Evolutionary conservation across 2,797 vertebrate species (phyloP).

Genomic region (Delichon dasypus): DNA sequence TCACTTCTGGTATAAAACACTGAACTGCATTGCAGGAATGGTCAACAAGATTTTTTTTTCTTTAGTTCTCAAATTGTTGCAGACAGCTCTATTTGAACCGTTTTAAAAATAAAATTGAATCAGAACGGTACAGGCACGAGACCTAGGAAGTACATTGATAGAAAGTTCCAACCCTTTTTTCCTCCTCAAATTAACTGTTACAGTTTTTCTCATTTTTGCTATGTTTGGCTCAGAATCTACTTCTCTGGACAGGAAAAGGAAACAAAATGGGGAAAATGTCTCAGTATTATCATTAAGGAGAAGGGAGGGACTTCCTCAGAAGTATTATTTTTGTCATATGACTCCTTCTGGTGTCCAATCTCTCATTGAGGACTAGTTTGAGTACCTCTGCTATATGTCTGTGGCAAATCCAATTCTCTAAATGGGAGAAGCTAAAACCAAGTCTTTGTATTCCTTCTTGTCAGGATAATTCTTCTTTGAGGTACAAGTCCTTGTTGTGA

Average conservation of each 20-base stretch:
- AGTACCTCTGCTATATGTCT: neutral
- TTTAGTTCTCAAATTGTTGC: neutral
- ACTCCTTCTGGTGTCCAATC: neutral
- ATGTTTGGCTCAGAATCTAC: neutral
- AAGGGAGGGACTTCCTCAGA: neutral
- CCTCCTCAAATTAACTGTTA: neutral
- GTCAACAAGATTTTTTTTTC: neutral
- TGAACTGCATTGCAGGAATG: neutral
- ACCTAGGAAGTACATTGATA: neutral
- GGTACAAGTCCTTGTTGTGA: neutral
- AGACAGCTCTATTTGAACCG: neutral
- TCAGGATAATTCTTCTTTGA: neutral
- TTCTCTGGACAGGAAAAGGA: neutral
- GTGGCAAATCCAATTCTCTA: neutral
- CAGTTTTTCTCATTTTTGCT: neutral
- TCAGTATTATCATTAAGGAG: neutral
- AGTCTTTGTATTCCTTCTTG: neutral
- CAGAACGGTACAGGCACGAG: neutral
- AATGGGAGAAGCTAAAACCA: neutral
- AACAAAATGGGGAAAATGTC: neutral
- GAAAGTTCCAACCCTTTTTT: neutral
- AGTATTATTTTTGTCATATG: neutral
- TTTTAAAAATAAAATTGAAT: neutral
- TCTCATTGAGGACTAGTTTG: neutral
- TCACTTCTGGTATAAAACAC: neutral